Evolutionary conservation across 2,888 invertebrate genomes (phyloP).

Genomic region (Cyclophora albipunctata): DNA sequence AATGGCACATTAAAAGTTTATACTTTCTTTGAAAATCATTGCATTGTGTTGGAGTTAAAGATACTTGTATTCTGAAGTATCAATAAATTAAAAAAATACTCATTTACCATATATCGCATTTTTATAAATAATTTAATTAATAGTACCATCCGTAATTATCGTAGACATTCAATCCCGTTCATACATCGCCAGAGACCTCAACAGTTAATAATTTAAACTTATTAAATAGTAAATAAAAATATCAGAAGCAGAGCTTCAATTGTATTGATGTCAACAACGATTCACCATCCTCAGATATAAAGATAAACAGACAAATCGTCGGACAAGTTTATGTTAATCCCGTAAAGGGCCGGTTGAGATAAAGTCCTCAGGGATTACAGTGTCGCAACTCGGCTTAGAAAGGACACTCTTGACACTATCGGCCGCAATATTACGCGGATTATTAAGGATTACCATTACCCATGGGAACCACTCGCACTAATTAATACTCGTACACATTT

Average conservation of each 20-base stretch:
- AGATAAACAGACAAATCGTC: slow-evolving; percentile 59
- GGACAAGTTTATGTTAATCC: slow-evolving; percentile 61
- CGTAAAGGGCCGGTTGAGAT: slow-evolving; percentile 60
- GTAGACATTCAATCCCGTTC: too few relatives aligned
- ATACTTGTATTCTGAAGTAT: too few relatives aligned
- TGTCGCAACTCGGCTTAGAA: slow-evolving; percentile 54
- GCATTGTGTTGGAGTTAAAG: too few relatives aligned
- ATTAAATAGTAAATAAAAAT: too few relatives aligned
- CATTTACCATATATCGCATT: too few relatives aligned
- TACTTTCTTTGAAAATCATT: too few relatives aligned
- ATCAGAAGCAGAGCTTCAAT: slow-evolving; percentile 5
- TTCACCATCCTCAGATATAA: slow-evolving; percentile 31
- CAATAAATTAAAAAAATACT: too few relatives aligned
- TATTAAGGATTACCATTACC: slow-evolving; percentile 41
- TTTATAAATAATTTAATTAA: too few relatives aligned
- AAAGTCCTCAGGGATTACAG: slow-evolving; percentile 54
- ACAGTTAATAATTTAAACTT: too few relatives aligned
- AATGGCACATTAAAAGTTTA: too few relatives aligned
- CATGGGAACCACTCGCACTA: slow-evolving; percentile 39
- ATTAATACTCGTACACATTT: slow-evolving; percentile 41
- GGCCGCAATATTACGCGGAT: slow-evolving; percentile 52
- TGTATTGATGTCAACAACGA: slow-evolving; percentile 22
- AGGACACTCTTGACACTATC: slow-evolving; percentile 59
- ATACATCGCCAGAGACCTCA: too few relatives aligned
- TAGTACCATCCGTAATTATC: too few relatives aligned